Conservation (phyloP, 2,113 vertebrate species). For the Aramus guarauna region DNA sequence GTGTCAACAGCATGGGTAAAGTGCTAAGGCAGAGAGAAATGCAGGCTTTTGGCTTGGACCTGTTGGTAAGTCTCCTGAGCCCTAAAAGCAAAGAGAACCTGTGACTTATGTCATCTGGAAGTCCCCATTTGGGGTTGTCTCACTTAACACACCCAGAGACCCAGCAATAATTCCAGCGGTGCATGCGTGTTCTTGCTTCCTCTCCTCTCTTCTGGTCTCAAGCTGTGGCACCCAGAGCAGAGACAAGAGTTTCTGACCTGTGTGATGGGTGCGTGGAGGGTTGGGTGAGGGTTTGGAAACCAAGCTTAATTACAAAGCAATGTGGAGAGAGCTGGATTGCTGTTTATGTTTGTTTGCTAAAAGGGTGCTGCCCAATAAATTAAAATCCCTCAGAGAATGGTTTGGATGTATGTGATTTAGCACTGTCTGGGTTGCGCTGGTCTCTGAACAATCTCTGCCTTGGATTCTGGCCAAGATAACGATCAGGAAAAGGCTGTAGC, state of each 20-base stretch:
- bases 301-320: neutral
- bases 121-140: neutral
- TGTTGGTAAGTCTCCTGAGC: neutral
- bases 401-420: constrained; percentile 24
- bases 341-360: neutral
- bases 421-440: neutral
- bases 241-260: neutral
- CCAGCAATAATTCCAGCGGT: neutral
- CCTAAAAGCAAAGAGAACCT: neutral
- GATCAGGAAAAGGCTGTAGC: neutral
- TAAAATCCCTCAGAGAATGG: neutral
- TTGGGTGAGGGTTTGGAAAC: neutral
- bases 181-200: neutral
- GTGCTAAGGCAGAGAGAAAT: neutral
- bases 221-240: neutral
- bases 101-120: neutral
- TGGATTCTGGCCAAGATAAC: neutral
- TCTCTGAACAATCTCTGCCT: constrained; percentile 16
- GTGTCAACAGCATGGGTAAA: accelerated
- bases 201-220: neutral
- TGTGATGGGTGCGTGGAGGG: accelerated
- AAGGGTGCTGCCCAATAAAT: neutral
- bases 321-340: neutral
- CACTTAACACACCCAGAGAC: neutral
- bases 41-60: neutral